Percentiles rank a stretch among this genome's conserved stretches.
phyloP scores from a whole-genome alignment of 1,140 invertebrate species.

The Varroa destructor region DNA sequence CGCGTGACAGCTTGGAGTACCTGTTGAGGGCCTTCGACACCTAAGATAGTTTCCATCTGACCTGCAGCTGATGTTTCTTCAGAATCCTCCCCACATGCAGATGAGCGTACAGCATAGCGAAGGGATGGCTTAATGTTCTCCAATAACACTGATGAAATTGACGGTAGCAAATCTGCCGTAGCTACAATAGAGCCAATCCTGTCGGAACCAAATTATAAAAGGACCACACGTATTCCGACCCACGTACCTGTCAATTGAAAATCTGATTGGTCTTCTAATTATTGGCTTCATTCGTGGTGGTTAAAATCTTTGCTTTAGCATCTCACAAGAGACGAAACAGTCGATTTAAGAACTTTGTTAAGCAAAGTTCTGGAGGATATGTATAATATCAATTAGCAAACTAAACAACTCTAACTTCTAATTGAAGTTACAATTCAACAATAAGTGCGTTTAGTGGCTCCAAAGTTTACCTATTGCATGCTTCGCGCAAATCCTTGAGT shows the following conservation, averaged over 20 bases:
- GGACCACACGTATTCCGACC: slow-evolving; percentile 44
- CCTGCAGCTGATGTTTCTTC: slow-evolving; percentile 62
- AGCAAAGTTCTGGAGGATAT: no score
- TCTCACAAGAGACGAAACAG: slow-evolving; percentile 36
- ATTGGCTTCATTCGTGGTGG: no score
- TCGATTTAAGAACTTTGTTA: slow-evolving; percentile 38
- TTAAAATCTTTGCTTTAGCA: not conserved
- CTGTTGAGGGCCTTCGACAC: slow-evolving; percentile 44
- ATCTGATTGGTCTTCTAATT: no score
- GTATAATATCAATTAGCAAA: no score
- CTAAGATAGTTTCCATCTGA: slow-evolving; percentile 63
- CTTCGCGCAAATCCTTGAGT: slow-evolving; percentile 35
- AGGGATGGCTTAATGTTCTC: no score
- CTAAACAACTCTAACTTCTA: no score
- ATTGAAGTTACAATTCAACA: no score
- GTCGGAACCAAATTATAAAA: slow-evolving; percentile 41
- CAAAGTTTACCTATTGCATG: slow-evolving; percentile 34
- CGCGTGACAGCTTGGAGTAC: slow-evolving; percentile 49
- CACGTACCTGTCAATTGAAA: no score
- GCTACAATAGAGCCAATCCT: slow-evolving; percentile 35
- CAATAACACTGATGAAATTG: no score
- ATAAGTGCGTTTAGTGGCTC: slow-evolving; percentile 3
- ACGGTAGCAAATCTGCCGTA: no score
- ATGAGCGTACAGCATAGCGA: slow-evolving; percentile 47
- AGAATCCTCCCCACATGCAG: slow-evolving; percentile 58